A percentile compares a stretch with the other conserved stretches of the same genome.
Evolutionary conservation across 2,888 invertebrate species (phyloP).

Genomic region (Lepidochitona cinerea): DNA sequence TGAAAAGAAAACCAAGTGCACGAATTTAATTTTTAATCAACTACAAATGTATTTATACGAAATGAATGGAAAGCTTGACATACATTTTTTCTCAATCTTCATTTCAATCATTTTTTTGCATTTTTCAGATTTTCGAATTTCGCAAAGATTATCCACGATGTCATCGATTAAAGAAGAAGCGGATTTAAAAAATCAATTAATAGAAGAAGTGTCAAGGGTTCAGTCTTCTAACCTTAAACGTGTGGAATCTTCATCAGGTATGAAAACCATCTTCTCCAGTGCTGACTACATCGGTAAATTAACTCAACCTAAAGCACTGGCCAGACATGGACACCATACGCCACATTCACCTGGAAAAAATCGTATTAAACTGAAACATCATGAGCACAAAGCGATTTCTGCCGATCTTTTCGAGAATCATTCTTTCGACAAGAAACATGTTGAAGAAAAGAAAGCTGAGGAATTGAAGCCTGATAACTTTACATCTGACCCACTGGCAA

Average conservation of each 20-base stretch:
- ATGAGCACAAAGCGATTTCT: not conserved
- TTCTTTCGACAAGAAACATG: not conserved
- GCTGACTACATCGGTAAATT: not conserved
- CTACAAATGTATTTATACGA: no score
- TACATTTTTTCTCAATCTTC: no score
- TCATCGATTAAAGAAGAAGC: not conserved
- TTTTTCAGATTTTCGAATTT: no score
- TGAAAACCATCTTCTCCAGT: slow-evolving; percentile 1
- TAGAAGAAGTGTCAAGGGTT: not conserved
- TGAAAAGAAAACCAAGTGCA: no score
- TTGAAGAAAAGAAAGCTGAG: not conserved
- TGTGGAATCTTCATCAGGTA: not conserved
- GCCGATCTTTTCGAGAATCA: not conserved
- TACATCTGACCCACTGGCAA: not conserved
- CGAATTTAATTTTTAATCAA: no score
- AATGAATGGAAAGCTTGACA: no score
- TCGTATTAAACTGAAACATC: not conserved
- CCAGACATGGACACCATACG: not conserved
- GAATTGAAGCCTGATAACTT: not conserved
- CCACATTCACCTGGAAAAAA: not conserved
- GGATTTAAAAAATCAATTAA: not conserved
- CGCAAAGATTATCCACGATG: no score
- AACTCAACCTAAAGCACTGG: not conserved
- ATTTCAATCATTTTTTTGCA: no score
- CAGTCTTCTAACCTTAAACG: not conserved